These are phyloP conservation scores for Slavum lentiscoides DNA, from an alignment of 2,888 invertebrate species.

Conservation along the genomic window DNA sequence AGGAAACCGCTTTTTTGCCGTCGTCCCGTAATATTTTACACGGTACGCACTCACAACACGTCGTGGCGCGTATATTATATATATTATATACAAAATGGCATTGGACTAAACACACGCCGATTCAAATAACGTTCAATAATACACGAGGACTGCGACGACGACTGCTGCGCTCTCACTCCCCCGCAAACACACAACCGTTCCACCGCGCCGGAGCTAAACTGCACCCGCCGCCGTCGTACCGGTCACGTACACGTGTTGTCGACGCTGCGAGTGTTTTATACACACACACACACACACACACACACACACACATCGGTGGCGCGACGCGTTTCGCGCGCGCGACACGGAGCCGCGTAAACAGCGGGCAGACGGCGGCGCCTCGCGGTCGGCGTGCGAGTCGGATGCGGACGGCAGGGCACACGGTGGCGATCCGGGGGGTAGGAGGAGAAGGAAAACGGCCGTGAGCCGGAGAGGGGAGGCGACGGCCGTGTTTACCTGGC, in stretches of 20 bases:
- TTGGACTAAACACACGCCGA: slow-evolving; percentile 10
- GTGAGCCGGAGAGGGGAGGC: not conserved
- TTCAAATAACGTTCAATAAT: slow-evolving; percentile 25
- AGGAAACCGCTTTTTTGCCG: too few relatives aligned
- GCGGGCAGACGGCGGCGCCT: slow-evolving; percentile 30
- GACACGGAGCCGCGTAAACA: not conserved
- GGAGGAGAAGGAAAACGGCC: not conserved
- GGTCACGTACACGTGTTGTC: slow-evolving; percentile 42
- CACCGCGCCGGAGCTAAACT: too few relatives aligned
- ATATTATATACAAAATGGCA: too few relatives aligned
- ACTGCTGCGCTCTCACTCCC: not conserved
- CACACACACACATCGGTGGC: not conserved
- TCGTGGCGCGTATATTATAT: too few relatives aligned
- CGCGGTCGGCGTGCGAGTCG: not conserved
- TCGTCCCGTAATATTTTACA: too few relatives aligned
- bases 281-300: not conserved
- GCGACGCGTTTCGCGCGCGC: slow-evolving; percentile 13
- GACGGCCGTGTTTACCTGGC: slow-evolving; percentile 43
- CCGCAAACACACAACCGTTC: not conserved
- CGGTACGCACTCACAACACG: too few relatives aligned
- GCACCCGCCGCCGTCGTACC: not conserved
- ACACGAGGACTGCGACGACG: not conserved
- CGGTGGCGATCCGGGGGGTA: too few relatives aligned
- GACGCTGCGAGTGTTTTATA: not conserved
- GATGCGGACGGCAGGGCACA: not conserved